Evolutionary conservation across 2,113 vertebrate species (phyloP), one percentile per base, ranked within the genome.

Genomic region (Myodes glareolus): DNA sequence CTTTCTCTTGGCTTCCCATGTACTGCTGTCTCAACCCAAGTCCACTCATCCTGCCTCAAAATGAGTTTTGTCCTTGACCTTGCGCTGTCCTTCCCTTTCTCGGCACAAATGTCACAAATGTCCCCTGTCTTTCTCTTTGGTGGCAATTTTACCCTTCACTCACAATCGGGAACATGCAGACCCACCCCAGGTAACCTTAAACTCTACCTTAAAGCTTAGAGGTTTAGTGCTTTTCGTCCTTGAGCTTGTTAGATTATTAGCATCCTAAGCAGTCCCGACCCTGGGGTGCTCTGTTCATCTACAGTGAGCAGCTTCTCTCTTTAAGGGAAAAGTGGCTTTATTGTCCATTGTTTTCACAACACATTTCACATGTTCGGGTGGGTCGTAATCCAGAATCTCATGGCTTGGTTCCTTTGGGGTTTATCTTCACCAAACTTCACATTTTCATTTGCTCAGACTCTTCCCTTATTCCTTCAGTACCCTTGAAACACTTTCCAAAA

Each of bases 1-100:
- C 82, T 73, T 96, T 84, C 73, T 76, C 91, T 39, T 50, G 87
- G 72, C 76, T 78, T 78, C 25, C 82, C 16, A 94, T 89, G 47
- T 45, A 67, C 11, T 96, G 29, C 58, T 36, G 0, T n/a, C 39
- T 99, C 98, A 99, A 4, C 99, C 99, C 7, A 99, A 99, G 45
- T 50, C 96, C 92, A 99, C 99, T 25, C 99, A 91, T 95, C 99
- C 99, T 47, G 99, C 99, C 78, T 99, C 99, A 99, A 99, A 94
- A 99, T 98, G 4, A 99, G 99, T 75, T 99, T 99, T 5, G 99
- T 99, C 0, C 99, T 99, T 0, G 99, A 33, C 36, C 16, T 39
- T 10, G 0, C 6, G 45, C 47, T 55, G 45, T 31, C 42, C 42
- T 27, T 50, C 47, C 29, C 17, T 31, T 80, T 39, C 61, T 67